Evolutionary conservation across 2,113 vertebrate species (phyloP).

Genomic region (Papio anubis): DNA sequence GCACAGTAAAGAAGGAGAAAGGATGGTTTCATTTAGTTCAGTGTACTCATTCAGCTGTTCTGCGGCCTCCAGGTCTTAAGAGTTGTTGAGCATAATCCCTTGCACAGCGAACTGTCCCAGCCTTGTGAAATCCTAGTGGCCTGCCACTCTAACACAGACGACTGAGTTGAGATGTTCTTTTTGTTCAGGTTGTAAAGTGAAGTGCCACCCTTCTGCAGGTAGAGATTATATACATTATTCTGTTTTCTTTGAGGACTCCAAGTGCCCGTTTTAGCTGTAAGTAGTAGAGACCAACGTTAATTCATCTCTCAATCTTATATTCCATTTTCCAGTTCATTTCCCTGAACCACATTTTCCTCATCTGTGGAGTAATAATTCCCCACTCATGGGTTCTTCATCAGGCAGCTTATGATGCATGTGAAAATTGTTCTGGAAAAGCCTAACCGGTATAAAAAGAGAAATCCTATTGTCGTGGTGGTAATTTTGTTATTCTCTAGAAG

Average conservation of each 20-base stretch:
- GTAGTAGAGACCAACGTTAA: background rate
- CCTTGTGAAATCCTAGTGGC: rapidly evolving
- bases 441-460: background rate
- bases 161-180: background rate
- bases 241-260: background rate
- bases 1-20: background rate
- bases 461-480: background rate
- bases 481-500: background rate
- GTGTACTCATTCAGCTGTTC: background rate
- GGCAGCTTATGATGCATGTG: background rate
- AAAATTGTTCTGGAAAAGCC: background rate
- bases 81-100: background rate
- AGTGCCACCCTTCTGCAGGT: background rate
- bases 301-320: background rate
- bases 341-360: background rate
- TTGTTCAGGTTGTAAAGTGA: background rate
- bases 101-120: background rate
- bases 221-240: background rate
- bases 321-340: background rate
- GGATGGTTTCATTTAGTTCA: background rate
- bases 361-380: background rate
- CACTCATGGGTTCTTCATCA: background rate
- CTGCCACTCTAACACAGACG: rapidly evolving
- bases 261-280: background rate
- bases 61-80: background rate